A percentile compares a stretch with the other conserved stretches of the same genome.
Evolutionary conservation across 2,797 vertebrate species (phyloP).

Genomic region (Hoplostethus atlanticus): DNA sequence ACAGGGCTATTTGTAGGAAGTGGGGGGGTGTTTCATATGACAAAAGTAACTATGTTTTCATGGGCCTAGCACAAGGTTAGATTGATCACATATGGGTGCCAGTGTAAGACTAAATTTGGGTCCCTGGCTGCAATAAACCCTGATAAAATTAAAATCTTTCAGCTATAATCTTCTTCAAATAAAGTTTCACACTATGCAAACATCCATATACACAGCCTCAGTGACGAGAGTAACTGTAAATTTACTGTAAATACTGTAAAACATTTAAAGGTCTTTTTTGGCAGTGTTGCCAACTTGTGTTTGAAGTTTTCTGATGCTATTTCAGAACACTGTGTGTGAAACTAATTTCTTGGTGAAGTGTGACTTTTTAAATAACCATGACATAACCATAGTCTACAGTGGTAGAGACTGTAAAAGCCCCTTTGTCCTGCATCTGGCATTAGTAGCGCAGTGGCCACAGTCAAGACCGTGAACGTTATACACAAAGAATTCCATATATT

Average conservation of each 20-base stretch:
- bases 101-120: slow-evolving; percentile 18
- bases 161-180: slow-evolving; percentile 34
- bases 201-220: not conserved
- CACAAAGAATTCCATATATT: not conserved
- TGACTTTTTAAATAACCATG: not conserved
- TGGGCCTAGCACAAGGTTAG: slow-evolving; percentile 25
- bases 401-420: not conserved
- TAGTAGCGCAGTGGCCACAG: not conserved
- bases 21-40: slow-evolving; percentile 32
- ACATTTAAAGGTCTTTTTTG: not conserved
- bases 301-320: not conserved
- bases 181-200: not conserved
- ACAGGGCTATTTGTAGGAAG: slow-evolving; percentile 50
- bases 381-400: not conserved
- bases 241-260: too few species aligned
- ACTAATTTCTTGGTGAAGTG: not conserved
- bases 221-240: not conserved
- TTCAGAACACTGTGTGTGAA: slow-evolving; percentile 1
- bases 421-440: not conserved
- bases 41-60: slow-evolving; percentile 40
- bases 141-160: not conserved
- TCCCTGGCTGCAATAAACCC: slow-evolving; percentile 1
- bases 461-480: not conserved
- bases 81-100: slow-evolving; percentile 27
- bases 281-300: too few species aligned